Evolutionary conservation across 2,797 vertebrate genomes (phyloP).

Genomic region (Calcarius lapponicus): DNA sequence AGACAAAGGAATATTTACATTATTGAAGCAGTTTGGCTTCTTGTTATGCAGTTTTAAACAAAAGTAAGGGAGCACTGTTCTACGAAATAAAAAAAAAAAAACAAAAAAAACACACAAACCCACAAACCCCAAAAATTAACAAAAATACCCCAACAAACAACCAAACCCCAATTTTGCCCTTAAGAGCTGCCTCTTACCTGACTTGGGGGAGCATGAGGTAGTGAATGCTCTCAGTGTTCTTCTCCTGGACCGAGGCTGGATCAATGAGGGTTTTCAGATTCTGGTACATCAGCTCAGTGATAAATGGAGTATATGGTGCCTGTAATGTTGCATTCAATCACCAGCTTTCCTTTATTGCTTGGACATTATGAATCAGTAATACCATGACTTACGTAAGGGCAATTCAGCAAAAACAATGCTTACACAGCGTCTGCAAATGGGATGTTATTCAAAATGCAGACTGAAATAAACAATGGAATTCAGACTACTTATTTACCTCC

Average conservation of each 20-base stretch:
- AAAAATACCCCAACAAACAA: neutral
- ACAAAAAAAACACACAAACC: accelerated
- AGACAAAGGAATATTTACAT: neutral
- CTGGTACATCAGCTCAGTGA: slow-evolving; percentile 98
- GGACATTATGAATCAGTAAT: neutral
- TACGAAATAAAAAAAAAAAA: neutral
- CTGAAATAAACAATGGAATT: neutral
- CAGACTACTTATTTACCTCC: neutral
- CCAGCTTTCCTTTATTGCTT: neutral
- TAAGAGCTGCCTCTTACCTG: slow-evolving; percentile 78
- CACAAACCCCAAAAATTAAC: neutral
- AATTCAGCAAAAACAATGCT: neutral
- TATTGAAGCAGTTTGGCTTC: neutral
- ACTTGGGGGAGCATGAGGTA: slow-evolving; percentile 96
- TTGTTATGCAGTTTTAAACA: neutral
- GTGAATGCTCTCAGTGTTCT: slow-evolving; percentile 92
- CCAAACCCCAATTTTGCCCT: neutral
- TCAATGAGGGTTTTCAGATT: slow-evolving; percentile 91
- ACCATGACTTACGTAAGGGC: neutral
- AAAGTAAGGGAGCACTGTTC: neutral
- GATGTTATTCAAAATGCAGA: neutral
- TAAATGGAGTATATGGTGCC: slow-evolving; percentile 98
- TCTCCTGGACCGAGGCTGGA: slow-evolving; percentile 86
- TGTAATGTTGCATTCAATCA: slow-evolving; percentile 65
- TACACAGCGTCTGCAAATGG: neutral